Evolutionary conservation across 1,140 invertebrate species (phyloP), one percentile per base, ranked within the genome.

Genomic region (Mya arenaria): DNA sequence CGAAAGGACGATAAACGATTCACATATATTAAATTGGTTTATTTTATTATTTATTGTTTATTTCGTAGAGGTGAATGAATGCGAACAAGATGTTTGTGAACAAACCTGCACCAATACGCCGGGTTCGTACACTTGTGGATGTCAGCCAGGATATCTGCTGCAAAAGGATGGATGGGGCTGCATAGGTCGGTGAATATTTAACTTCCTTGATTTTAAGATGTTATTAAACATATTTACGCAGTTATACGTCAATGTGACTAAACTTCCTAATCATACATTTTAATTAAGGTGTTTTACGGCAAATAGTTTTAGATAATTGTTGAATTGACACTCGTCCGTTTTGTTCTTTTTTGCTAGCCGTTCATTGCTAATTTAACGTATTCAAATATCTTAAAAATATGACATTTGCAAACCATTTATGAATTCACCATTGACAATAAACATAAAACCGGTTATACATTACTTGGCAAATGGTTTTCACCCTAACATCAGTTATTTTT

Each of bases 31-130:
- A 13, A 48, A 19, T 48, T 48, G 19, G 10, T 48, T 48, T 13
- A 48, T 13, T 19, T 19, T 13, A 48, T 48, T 48, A 13, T 19
- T 19, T 13, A 48, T 63, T 28, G 36, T 44, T 10, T 28, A 41
- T 0, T 52, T 66, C 34, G 10, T 36, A 78, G 74, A 78, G n/a
- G 56, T 78, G 23, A 62, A 78, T 56, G 74, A 78, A 56, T 78
- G 74, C 48, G 4, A 10, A 8, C 28, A 30, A 23, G 34, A 23
- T 19, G 23, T 19, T 19, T 78, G 74, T 56, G 13, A 30, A 37
- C 39, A 78, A 25, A 8, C n/a, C 19, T 78, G 74, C 25, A 44
- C 4, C 15, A 78, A 78, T 36, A 36, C 4, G n/a, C 74, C n/a
- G 25, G 62, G 74, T 5, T 55, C 28, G 4, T 78, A 55, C 41